Evolutionary conservation across 2,888 invertebrate genomes (phyloP).

Genomic region (Dysmachus trigonus): DNA sequence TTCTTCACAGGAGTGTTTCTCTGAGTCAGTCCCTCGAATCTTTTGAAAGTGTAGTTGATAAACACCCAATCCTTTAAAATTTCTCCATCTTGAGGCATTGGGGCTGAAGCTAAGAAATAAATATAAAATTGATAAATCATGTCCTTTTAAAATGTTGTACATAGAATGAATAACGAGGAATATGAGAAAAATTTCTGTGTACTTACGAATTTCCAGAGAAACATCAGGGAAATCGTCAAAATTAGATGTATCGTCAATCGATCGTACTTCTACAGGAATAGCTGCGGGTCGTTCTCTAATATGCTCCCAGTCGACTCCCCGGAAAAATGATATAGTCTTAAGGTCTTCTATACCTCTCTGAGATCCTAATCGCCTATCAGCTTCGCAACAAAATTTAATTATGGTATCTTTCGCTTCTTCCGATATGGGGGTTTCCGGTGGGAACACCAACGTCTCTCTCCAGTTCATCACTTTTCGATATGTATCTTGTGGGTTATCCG

Average conservation of each 20-base stretch:
- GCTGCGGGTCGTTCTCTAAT: conserved; percentile 98
- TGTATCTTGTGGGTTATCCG: conserved; percentile 76
- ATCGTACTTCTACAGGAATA: conserved; percentile 96
- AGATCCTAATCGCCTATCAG: conserved; percentile 90
- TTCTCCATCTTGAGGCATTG: conserved; percentile 89
- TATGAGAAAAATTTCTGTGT: neutral
- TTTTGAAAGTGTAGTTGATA: conserved; percentile 99
- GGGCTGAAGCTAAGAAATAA: conserved; percentile 77
- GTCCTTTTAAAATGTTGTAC: neutral
- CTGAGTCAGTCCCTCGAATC: conserved; percentile 97
- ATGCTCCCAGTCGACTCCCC: conserved; percentile 98
- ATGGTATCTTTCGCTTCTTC: conserved; percentile 97
- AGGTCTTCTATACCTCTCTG: conserved; percentile 94
- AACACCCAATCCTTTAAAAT: conserved; percentile 99
- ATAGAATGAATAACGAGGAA: neutral
- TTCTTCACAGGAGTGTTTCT: conserved; percentile 85
- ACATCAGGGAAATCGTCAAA: conserved; percentile 99
- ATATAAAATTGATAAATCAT: conserved; percentile 36
- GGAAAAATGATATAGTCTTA: conserved; percentile 91
- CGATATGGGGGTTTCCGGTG: conserved; percentile 98
- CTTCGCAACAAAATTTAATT: conserved; percentile 95
- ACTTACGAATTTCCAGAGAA: conserved; percentile 97
- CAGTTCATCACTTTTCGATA: conserved; percentile 96
- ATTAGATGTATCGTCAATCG: conserved; percentile 99
- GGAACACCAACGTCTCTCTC: conserved; percentile 97